These are phyloP conservation scores for Chaetodon trifascialis DNA, from an alignment of 2,113 vertebrate species.

Conservation along the genomic window DNA sequence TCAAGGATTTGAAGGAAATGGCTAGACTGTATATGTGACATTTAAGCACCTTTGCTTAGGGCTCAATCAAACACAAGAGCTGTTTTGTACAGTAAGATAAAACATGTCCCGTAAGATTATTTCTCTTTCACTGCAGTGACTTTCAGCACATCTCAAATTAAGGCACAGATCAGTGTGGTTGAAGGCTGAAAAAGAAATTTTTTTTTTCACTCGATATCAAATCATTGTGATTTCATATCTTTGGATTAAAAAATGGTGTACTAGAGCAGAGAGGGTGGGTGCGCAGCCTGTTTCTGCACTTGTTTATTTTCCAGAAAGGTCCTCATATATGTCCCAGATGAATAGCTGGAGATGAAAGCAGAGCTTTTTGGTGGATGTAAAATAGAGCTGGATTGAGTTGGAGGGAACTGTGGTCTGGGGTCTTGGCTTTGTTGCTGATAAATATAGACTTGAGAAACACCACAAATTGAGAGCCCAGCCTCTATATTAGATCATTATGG, in stretches of 20 bases:
- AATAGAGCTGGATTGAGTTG: conserved; percentile 69
- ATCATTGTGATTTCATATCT: conserved; percentile 52
- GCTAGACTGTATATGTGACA: neutral
- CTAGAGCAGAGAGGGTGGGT: neutral
- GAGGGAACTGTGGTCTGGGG: conserved; percentile 77
- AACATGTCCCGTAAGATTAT: neutral
- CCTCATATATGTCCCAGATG: conserved; percentile 76
- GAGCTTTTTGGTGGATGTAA: conserved; percentile 66
- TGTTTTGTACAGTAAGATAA: neutral
- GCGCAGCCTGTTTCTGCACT: conserved; percentile 39
- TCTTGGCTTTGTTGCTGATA: conserved; percentile 78
- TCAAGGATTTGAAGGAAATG: neutral
- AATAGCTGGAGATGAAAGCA: conserved; percentile 68
- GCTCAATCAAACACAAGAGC: neutral
- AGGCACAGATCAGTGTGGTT: conserved; percentile 12
- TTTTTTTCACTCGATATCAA: conserved; percentile 40
- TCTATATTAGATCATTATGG: conserved; percentile 70
- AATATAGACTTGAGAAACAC: conserved; percentile 80
- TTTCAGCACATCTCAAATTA: conserved; percentile 10
- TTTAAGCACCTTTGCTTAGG: too few relatives aligned
- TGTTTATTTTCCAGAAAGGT: conserved; percentile 69
- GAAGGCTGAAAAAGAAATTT: conserved; percentile 14
- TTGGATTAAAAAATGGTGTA: conserved; percentile 38
- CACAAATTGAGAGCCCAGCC: conserved; percentile 70
- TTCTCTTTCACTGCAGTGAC: neutral